Percentiles rank a stretch among this genome's conserved stretches.
Evolutionary conservation across 2,888 invertebrate species (phyloP).

Genomic region (Drymonia ruficornis): DNA sequence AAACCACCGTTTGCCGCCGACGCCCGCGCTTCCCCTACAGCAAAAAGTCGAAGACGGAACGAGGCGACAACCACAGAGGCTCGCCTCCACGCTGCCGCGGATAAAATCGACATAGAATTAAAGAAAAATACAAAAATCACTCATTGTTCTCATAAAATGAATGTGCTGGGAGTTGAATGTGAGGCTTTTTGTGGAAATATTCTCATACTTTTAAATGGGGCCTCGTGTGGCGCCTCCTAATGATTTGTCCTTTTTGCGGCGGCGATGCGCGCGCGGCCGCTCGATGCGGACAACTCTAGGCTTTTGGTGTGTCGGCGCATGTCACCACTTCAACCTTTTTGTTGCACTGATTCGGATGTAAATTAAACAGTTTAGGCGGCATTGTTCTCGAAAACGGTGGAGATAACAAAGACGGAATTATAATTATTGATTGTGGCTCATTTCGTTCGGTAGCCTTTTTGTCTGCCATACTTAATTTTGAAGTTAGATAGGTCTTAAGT

Average conservation of each 20-base stretch:
- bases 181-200: constrained; percentile 84
- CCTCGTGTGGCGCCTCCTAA: constrained; percentile 85
- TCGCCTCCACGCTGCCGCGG: constrained; percentile 76
- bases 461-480: no score
- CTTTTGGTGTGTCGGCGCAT: constrained; percentile 80
- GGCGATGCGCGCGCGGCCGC: constrained; percentile 57
- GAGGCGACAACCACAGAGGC: constrained; percentile 77
- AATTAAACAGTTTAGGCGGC: constrained; percentile 80
- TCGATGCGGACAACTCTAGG: constrained; percentile 68
- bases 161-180: constrained; percentile 84
- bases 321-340: constrained; percentile 75
- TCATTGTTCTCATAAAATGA: constrained; percentile 85
- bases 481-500: no score
- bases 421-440: constrained; percentile 38
- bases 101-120: constrained; percentile 85
- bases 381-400: constrained; percentile 63
- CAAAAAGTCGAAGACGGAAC: constrained; percentile 81
- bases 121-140: constrained; percentile 84
- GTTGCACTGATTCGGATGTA: constrained; percentile 74
- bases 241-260: constrained; percentile 82
- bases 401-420: constrained; percentile 45
- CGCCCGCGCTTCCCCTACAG: constrained; percentile 70
- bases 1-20: constrained; percentile 70
- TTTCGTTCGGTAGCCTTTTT: constrained; percentile 12
- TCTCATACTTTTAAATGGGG: constrained; percentile 84